Evolutionary conservation across 30 jellyfish, hydroid and myxozoan species (phyloP).

Genomic region (Morbakka virulenta): DNA sequence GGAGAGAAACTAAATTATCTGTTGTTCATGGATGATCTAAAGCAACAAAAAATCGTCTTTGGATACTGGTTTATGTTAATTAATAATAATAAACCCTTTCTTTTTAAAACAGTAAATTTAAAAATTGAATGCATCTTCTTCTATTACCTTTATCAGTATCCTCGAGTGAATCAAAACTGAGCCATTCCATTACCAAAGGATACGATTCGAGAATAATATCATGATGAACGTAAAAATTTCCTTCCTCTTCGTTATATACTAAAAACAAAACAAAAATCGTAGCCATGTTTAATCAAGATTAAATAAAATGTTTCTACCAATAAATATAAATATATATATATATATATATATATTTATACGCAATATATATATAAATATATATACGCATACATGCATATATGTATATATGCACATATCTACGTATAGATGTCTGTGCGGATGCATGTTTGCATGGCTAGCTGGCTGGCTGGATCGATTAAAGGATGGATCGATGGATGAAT

Average conservation of each 20-base stretch:
- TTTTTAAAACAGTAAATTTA: too few species aligned
- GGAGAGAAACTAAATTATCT: too few species aligned
- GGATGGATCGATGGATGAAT: too few species aligned
- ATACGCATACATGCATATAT: too few species aligned
- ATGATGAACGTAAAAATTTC: constrained; percentile 86
- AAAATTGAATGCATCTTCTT: too few species aligned
- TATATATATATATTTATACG: too few species aligned
- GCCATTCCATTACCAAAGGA: constrained; percentile 89
- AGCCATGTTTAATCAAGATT: background rate
- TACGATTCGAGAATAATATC: constrained; percentile 82
- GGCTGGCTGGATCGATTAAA: too few species aligned
- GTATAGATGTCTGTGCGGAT: background rate
- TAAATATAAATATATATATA: too few species aligned
- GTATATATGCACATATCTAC: background rate
- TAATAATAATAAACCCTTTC: too few species aligned
- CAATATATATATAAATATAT: too few species aligned
- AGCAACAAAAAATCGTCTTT: too few species aligned
- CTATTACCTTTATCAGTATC: constrained; percentile 79
- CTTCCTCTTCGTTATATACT: constrained; percentile 90
- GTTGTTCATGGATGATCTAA: too few species aligned
- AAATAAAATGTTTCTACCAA: background rate
- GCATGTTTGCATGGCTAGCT: background rate
- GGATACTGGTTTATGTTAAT: background rate
- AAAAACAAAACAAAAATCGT: background rate
- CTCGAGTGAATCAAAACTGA: constrained; percentile 72